phyloP scores from a whole-genome alignment of 2,888 invertebrate species.

The Erpobdella octoculata region DNA sequence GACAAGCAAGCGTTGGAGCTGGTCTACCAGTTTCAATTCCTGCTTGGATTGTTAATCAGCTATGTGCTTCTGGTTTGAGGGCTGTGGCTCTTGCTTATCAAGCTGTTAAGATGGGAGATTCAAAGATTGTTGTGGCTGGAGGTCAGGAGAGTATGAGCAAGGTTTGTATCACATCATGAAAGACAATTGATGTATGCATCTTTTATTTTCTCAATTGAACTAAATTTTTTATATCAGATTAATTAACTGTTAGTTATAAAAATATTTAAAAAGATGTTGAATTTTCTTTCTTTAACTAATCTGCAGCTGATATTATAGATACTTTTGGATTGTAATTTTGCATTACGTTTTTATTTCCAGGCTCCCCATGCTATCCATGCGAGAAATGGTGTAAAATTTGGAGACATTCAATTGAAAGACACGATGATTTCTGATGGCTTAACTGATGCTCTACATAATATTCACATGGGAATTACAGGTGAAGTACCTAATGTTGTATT shows the following conservation, averaged over 20 bases:
- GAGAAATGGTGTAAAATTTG: conserved; percentile 63
- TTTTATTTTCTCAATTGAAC: background rate
- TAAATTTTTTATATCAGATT: too few species aligned
- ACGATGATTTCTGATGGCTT: conserved; percentile 60
- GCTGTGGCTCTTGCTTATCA: conserved; percentile 62
- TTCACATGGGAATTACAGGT: conserved; percentile 75
- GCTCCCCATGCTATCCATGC: conserved; percentile 64
- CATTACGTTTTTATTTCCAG: conserved; percentile 37
- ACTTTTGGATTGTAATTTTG: too few species aligned
- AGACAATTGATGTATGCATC: background rate
- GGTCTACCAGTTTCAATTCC: conserved; percentile 65
- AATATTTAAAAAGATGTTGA: background rate
- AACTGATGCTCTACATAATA: conserved; percentile 65
- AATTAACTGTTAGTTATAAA: background rate
- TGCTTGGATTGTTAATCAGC: conserved; percentile 67
- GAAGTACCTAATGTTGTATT: too few species aligned
- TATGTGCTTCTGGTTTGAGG: conserved; percentile 72
- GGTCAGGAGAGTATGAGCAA: conserved; percentile 77
- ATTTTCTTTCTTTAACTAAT: background rate
- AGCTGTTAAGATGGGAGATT: conserved; percentile 63
- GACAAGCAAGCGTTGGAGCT: conserved; percentile 69
- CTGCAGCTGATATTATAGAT: background rate
- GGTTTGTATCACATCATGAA: conserved; percentile 37
- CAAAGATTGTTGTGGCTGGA: conserved; percentile 65
- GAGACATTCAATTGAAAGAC: conserved; percentile 61